Evolutionary conservation across 2,888 invertebrate species (phyloP).

Genomic region (Hypolimnas misippus): DNA sequence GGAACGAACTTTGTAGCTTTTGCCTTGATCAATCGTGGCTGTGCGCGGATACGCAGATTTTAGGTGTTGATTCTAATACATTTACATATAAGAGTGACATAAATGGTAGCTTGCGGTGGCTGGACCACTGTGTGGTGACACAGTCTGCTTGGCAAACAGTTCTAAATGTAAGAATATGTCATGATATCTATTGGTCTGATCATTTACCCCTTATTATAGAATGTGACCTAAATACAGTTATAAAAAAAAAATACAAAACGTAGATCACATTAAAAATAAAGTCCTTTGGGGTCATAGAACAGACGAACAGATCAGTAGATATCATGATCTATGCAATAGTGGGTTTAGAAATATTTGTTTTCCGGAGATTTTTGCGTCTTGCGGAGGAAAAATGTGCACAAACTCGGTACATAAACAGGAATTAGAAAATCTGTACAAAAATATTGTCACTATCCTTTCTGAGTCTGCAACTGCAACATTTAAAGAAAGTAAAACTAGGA

Average conservation of each 20-base stretch:
- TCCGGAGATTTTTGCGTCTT: conserved; percentile 2
- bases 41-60: conserved; percentile 37
- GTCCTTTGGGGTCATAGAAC: conserved; percentile 18
- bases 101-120: conserved; percentile 35
- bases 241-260: conserved; percentile 3
- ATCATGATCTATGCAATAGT: conserved; percentile 13
- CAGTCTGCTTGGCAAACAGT: conserved; percentile 29
- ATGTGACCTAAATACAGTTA: conserved; percentile 18
- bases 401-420: conserved; percentile 24
- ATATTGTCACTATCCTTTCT: conserved; percentile 30
- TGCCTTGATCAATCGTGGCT: conserved; percentile 36
- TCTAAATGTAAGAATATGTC: conserved; percentile 21
- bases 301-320: conserved; percentile 13
- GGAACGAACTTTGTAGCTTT: conserved; percentile 17
- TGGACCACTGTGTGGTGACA: conserved; percentile 39
- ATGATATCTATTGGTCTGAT: conserved; percentile 38
- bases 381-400: conserved; percentile 8
- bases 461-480: not conserved
- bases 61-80: conserved; percentile 17
- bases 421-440: conserved; percentile 34
- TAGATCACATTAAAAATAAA: conserved; percentile 14
- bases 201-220: conserved; percentile 37
- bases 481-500: conserved; percentile 1
- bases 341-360: not conserved
- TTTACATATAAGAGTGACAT: conserved; percentile 33